These are phyloP conservation scores for Empidonax alnorum DNA, from an alignment of 2,113 vertebrate species.

Conservation along the genomic window DNA sequence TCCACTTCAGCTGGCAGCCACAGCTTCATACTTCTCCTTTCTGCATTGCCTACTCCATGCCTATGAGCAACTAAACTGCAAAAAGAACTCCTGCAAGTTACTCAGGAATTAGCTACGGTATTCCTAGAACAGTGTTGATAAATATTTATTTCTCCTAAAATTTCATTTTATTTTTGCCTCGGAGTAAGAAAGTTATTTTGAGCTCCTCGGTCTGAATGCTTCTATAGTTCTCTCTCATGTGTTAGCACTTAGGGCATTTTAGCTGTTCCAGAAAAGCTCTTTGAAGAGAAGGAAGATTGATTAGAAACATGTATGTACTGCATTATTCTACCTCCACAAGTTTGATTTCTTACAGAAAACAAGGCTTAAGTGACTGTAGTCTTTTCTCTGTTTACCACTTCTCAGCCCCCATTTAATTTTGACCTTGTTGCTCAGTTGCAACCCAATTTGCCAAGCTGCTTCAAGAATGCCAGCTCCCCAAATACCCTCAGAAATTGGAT, in stretches of 20 bases:
- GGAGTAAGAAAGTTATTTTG: not conserved
- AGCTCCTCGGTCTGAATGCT: not conserved
- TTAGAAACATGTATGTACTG: accelerated
- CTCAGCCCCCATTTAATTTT: not conserved
- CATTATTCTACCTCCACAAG: not conserved
- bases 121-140: not conserved
- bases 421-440: not conserved
- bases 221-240: not conserved
- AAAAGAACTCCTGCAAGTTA: not conserved
- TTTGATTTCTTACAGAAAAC: not conserved
- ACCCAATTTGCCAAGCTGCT: not conserved
- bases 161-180: not conserved
- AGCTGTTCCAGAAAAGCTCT: not conserved
- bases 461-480: not conserved
- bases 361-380: not conserved
- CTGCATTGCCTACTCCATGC: not conserved
- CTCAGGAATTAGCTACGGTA: not conserved
- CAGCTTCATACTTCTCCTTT: not conserved
- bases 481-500: not conserved
- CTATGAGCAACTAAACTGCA: not conserved
- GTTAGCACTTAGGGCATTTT: not conserved
- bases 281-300: not conserved
- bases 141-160: not conserved
- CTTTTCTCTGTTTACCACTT: not conserved
- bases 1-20: not conserved